Base-by-base conservation (phyloP, 2,113 vertebrate genomes). In the Epinephelus cyanopodus region DNA sequence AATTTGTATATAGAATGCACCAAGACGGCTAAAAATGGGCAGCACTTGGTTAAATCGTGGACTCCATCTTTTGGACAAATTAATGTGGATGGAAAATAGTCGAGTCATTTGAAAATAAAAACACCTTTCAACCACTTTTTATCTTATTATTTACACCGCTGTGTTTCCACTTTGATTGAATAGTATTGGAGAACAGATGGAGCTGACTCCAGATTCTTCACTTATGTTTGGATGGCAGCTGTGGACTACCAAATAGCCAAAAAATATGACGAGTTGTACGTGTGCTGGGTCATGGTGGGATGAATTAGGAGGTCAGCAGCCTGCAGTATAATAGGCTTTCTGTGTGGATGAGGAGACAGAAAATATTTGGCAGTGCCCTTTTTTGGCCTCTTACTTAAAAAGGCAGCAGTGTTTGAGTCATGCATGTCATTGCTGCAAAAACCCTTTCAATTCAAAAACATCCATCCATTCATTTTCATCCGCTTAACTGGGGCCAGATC, bases 1-100 rank as follows among this genome's bases (percentile, higher is more conserved):
- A 47, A 84, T 90, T 77, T 94, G 92, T 94, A 90, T 87, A 95
- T 92, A 92, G 67, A 91, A 81, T 64, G 73, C 72, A 86, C 69
- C 85, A 85, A 89, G 86, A 84, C 74, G 70, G 79, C 81, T 74
- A 79, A 81, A 45, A 68, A 72, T 27, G 54, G 73, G 62, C 65
- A 80, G 74, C 90, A 80, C 89, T 89, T 89, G 83, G 84, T 87
- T 29, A 81, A 65, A 72, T 79, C 48, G 73, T 76, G 71, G 50
- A 74, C 85, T 82, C 68, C 50, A 74, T 83, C 33, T 80, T 89
- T 86, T 86, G 83, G 77, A 92, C 42, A 85, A 80, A 75, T 63
- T 69, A 52, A 82, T 86, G 81, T 84, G 77, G 71, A 85, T 62
- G 29, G 64, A 84, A 75, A 85, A 77, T 79, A 79, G 61, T 87